phyloP scores from a whole-genome alignment of 1,140 invertebrate genomes.

The Cherax destructor region DNA sequence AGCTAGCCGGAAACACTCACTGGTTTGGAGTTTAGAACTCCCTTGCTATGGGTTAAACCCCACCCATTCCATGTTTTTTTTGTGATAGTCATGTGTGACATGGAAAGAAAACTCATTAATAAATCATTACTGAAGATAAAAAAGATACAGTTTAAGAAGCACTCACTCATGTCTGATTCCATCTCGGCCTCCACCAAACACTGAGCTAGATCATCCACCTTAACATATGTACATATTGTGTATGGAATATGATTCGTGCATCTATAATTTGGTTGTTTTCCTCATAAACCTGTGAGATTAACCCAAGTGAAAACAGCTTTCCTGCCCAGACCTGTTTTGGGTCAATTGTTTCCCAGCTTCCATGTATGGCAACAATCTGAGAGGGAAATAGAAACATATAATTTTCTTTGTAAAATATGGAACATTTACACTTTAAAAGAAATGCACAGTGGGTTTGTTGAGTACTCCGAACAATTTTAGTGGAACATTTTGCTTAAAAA shows the following conservation, averaged over 20 bases:
- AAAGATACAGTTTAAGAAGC: constrained; percentile 31
- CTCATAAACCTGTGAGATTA: constrained; percentile 99
- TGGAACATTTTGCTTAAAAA: no score
- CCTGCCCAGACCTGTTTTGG: constrained; percentile 97
- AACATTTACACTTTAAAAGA: no score
- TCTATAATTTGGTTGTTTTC: constrained; percentile 93
- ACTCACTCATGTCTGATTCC: constrained; percentile 93
- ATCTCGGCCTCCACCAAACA: constrained; percentile 99
- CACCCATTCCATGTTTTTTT: no score
- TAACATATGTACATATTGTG: constrained; percentile 91
- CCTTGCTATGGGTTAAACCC: no score
- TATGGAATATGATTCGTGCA: constrained; percentile 96
- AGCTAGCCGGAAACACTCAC: no score
- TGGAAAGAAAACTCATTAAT: no score
- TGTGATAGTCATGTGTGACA: no score
- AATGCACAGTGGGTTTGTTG: no score
- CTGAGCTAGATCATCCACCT: constrained; percentile 98
- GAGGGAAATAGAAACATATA: constrained; percentile 28
- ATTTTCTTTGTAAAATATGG: no score
- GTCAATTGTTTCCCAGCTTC: constrained; percentile 98
- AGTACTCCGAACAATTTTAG: no score
- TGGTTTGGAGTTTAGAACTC: no score
- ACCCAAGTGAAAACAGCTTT: constrained; percentile 95
- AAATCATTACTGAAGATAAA: no score
- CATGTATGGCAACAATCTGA: constrained; percentile 95